phyloP scores from a whole-genome alignment of 2,888 invertebrate species.

The Trachelus iudaicus region DNA sequence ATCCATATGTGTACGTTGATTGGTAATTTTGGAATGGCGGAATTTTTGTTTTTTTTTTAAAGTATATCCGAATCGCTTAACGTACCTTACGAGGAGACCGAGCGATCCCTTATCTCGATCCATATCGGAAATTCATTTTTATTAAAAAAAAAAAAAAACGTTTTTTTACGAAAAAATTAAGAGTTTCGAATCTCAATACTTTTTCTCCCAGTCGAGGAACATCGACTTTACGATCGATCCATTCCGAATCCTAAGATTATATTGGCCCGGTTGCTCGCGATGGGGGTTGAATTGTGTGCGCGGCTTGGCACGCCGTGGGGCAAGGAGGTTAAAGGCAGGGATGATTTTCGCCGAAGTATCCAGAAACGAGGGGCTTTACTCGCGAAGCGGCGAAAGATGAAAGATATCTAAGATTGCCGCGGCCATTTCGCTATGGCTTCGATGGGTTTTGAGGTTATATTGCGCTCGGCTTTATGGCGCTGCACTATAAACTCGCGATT shows the following conservation, averaged over 20 bases:
- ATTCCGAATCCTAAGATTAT: constrained; percentile 37
- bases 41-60: background rate
- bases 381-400: constrained; percentile 47
- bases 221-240: constrained; percentile 46
- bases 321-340: constrained; percentile 19
- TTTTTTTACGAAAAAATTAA: background rate
- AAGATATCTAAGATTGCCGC: constrained; percentile 46
- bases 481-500: constrained; percentile 43
- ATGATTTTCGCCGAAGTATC: constrained; percentile 28
- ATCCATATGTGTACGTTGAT: constrained; percentile 5
- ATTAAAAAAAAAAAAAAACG: no score
- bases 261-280: background rate
- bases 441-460: constrained; percentile 46
- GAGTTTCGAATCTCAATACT: constrained; percentile 4
- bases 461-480: constrained; percentile 42
- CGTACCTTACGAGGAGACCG: no score
- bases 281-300: constrained; percentile 1
- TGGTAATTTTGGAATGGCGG: background rate
- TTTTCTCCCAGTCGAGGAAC: constrained; percentile 32
- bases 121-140: no score
- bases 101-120: no score
- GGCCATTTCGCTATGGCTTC: constrained; percentile 28
- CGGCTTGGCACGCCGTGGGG: constrained; percentile 4
- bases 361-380: constrained; percentile 13
- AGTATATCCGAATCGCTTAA: background rate